Conservation (phyloP, 2,113 vertebrate species). For the Ahaetulla prasina region DNA sequence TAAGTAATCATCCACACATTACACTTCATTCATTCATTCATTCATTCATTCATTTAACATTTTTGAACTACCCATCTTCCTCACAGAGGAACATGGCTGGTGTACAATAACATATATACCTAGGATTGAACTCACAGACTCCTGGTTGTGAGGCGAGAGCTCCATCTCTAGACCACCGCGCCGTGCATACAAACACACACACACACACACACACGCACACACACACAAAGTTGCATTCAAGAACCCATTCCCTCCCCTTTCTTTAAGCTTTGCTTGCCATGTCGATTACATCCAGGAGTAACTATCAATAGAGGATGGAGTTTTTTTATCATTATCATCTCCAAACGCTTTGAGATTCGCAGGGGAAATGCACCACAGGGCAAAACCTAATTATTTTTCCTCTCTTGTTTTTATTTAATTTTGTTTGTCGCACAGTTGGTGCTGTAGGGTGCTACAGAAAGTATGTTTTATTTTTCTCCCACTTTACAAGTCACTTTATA, state of each 20-base stretch:
- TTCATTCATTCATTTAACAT: not conserved
- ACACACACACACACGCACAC: too few species aligned
- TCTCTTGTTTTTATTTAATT: not conserved
- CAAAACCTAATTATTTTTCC: not conserved
- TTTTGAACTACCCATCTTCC: not conserved
- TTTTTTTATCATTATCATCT: not conserved
- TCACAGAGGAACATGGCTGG: too few species aligned
- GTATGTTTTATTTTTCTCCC: fast-evolving
- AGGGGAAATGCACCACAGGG: not conserved
- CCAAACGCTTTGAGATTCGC: not conserved
- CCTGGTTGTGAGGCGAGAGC: not conserved
- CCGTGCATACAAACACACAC: fast-evolving
- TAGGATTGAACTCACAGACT: not conserved
- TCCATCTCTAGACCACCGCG: not conserved
- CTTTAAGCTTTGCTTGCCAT: not conserved
- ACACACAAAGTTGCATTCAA: not conserved
- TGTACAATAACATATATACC: too few species aligned
- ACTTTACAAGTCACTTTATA: not conserved
- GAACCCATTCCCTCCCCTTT: not conserved
- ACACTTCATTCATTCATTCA: too few species aligned
- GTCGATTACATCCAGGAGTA: not conserved
- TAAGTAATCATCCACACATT: not conserved
- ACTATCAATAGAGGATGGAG: fast-evolving
- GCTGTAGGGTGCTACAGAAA: not conserved
- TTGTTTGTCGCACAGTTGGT: not conserved